Evolutionary conservation across 2,113 vertebrate species (phyloP).

Genomic region (Polypterus senegalus): DNA sequence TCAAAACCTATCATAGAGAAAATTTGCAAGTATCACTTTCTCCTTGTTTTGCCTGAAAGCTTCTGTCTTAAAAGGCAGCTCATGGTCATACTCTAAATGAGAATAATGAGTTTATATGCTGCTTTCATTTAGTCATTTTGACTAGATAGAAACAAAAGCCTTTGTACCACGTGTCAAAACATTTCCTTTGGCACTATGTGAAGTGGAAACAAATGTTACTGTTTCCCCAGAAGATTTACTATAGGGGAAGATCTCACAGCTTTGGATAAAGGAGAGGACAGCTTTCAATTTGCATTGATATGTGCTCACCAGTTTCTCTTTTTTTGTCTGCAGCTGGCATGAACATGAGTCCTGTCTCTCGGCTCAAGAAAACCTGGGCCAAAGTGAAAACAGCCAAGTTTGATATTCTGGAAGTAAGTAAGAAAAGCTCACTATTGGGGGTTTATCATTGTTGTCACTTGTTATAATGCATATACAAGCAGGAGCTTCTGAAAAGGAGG

Average conservation of each 20-base stretch:
- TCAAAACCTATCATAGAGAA: too few species aligned
- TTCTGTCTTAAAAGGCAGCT: too few species aligned
- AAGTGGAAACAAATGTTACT: constrained; percentile 34
- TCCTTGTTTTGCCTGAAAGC: too few species aligned
- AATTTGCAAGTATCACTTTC: too few species aligned
- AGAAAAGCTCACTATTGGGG: too few species aligned
- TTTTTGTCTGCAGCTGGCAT: constrained; percentile 63
- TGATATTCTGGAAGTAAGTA: constrained; percentile 75
- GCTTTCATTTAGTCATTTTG: neutral
- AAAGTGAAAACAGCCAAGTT: constrained; percentile 93
- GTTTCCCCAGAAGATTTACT: constrained; percentile 26
- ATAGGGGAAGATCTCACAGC: neutral
- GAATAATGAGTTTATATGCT: neutral
- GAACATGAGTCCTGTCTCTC: constrained; percentile 90
- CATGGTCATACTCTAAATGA: neutral
- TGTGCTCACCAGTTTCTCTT: constrained; percentile 10
- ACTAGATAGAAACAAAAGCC: constrained; percentile 1
- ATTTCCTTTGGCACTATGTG: constrained; percentile 23
- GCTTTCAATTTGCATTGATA: constrained; percentile 7
- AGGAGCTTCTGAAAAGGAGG: too few species aligned
- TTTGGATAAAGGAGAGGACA: constrained; percentile 7
- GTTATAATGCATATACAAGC: neutral
- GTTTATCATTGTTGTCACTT: neutral
- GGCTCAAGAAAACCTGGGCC: constrained; percentile 89
- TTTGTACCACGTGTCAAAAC: constrained; percentile 32